Evolutionary conservation across 2,113 vertebrate species (phyloP).

Genomic region (Corynorhinus townsendii): DNA sequence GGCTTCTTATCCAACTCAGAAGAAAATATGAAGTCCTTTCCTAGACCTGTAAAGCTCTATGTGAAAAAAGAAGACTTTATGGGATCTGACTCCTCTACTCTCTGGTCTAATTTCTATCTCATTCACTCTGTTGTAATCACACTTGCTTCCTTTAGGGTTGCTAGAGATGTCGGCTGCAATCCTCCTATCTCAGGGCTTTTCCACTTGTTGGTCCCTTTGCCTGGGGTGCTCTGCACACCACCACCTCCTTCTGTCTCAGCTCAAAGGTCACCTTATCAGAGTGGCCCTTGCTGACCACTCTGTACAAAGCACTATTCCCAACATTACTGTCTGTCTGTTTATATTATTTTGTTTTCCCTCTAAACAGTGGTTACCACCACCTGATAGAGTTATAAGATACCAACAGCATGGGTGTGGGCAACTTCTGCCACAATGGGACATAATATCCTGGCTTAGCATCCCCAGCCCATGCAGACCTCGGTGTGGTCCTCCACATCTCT

Average conservation of each 20-base stretch:
- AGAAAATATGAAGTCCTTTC: background rate
- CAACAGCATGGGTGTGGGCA: background rate
- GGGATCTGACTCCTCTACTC: background rate
- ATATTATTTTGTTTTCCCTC: background rate
- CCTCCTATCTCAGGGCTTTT: background rate
- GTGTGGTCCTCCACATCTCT: background rate
- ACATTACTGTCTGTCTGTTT: background rate
- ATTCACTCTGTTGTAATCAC: background rate
- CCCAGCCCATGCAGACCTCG: background rate
- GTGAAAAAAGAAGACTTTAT: background rate
- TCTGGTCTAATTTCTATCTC: background rate
- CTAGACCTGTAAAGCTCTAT: background rate
- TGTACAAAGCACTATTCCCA: background rate
- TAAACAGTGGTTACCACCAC: background rate
- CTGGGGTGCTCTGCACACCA: background rate
- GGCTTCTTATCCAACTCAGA: background rate
- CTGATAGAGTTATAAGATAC: background rate
- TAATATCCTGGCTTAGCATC: background rate
- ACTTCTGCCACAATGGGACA: background rate
- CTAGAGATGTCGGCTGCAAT: background rate
- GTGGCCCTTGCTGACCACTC: background rate
- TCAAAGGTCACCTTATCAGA: background rate
- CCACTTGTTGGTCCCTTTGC: background rate
- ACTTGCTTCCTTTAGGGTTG: background rate
- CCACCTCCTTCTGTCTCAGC: background rate